Conservation (phyloP, 2,797 vertebrate species). For the Orestias chungarensis region DNA sequence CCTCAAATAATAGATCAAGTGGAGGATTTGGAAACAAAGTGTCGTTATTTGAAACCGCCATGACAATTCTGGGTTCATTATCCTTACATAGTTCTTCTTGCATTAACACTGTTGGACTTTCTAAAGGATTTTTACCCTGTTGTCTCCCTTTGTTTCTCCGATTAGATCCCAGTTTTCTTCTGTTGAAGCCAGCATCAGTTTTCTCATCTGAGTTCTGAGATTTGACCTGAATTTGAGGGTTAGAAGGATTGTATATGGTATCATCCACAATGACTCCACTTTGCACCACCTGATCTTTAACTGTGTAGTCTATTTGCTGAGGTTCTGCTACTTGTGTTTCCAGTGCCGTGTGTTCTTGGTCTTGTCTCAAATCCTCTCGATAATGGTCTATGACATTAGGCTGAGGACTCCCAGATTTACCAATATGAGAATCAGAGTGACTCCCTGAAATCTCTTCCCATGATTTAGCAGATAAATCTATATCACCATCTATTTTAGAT, state of each 20-base stretch:
- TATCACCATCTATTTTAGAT: background rate
- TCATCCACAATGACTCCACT: background rate
- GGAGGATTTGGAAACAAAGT: background rate
- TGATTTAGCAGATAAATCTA: background rate
- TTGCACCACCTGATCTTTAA: background rate
- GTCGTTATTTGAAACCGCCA: background rate
- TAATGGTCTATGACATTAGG: too few relatives aligned
- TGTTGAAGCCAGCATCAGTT: background rate
- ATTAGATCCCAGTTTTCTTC: slow-evolving; percentile 3
- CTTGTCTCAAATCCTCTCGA: background rate
- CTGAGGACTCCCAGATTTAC: background rate
- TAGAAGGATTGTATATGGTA: background rate
- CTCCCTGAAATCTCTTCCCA: background rate
- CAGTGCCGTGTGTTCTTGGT: background rate
- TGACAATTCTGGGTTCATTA: background rate
- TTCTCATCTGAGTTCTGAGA: background rate
- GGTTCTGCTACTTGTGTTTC: background rate
- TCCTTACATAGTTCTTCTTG: slow-evolving; percentile 1
- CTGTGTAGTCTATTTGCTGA: background rate
- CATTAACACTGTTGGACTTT: background rate
- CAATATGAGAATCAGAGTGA: background rate
- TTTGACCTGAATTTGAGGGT: background rate
- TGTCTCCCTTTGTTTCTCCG: slow-evolving; percentile 7
- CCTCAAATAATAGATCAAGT: background rate
- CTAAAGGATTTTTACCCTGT: background rate